Conservation (phyloP, 2,113 vertebrate genomes). For the Ia io region DNA sequence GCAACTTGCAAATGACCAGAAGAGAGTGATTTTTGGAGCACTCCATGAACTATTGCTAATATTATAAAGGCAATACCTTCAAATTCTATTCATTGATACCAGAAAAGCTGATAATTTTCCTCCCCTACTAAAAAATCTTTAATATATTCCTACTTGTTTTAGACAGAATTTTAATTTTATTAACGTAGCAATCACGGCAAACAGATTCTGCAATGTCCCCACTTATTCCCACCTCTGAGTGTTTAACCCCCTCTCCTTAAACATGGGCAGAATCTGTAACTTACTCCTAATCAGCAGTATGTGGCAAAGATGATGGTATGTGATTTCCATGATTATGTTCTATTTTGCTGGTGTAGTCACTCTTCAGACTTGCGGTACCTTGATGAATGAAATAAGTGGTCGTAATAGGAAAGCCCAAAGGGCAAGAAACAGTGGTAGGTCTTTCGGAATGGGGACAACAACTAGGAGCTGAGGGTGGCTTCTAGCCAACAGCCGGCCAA, state of each 20-base stretch:
- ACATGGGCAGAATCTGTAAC: not conserved
- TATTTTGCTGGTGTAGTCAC: not conserved
- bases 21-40: not conserved
- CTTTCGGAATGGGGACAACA: not conserved
- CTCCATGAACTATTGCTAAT: not conserved
- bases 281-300: not conserved
- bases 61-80: not conserved
- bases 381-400: not conserved
- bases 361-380: not conserved
- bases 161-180: not conserved
- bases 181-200: not conserved
- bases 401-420: not conserved
- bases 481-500: not conserved
- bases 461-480: not conserved
- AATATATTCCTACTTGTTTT: not conserved
- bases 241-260: not conserved
- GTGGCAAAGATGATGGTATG: not conserved
- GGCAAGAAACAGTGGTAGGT: not conserved
- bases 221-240: rapidly evolving
- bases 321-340: not conserved
- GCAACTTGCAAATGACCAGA: not conserved
- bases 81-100: not conserved
- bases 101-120: not conserved
- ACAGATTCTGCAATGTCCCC: not conserved
- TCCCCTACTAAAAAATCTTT: not conserved